phyloP scores from a whole-genome alignment of 2,888 invertebrate species.

The Nasonia oneida region DNA sequence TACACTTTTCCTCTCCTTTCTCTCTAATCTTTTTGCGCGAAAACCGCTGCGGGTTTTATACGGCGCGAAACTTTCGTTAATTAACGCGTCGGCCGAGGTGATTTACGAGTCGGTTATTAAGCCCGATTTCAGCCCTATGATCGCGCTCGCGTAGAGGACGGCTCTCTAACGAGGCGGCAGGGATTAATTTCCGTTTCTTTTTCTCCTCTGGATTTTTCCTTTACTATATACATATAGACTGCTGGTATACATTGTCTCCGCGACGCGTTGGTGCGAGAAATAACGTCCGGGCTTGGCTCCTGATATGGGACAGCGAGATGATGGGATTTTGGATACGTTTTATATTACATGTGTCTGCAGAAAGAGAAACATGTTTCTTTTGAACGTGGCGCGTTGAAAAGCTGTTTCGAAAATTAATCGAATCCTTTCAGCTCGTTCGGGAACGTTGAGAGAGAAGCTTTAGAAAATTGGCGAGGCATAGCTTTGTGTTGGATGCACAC shows the following conservation, averaged over 20 bases:
- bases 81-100: constrained; percentile 27
- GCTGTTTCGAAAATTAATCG: neutral
- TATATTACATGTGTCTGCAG: neutral
- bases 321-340: neutral
- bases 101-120: constrained; percentile 6
- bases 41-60: neutral
- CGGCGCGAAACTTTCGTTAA: constrained; percentile 40
- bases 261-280: neutral
- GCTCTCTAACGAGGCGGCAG: neutral
- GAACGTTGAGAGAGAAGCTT: neutral
- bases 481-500: neutral
- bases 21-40: neutral
- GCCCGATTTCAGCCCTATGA: neutral
- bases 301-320: neutral
- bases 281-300: neutral
- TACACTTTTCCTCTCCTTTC: neutral
- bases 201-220: neutral
- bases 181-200: neutral
- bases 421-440: neutral
- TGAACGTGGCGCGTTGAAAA: neutral
- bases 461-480: neutral
- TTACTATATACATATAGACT: neutral
- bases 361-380: neutral
- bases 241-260: neutral
- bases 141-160: neutral